Evolutionary conservation across 1,140 invertebrate genomes (phyloP).

Genomic region (Drosophila nebulosa): DNA sequence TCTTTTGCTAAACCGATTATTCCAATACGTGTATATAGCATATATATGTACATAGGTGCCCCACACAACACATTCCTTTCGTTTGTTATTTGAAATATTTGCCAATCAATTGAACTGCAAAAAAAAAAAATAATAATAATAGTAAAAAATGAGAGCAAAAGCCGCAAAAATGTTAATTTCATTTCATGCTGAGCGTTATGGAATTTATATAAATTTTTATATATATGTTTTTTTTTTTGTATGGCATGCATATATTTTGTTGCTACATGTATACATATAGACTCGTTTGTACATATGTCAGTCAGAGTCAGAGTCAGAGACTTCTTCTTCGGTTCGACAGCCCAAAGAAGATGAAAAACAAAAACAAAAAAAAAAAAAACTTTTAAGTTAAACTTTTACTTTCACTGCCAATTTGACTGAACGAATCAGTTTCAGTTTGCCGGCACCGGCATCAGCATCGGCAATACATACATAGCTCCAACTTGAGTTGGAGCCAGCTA

Average conservation of each 20-base stretch:
- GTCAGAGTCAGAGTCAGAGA: not conserved
- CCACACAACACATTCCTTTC: no score
- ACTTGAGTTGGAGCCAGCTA: not conserved
- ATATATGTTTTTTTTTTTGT: no score
- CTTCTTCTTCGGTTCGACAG: slow-evolving; percentile 53
- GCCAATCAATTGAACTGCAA: slow-evolving; percentile 7
- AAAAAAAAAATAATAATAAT: not conserved
- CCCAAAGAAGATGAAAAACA: slow-evolving; percentile 24
- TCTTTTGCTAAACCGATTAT: no score
- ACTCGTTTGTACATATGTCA: not conserved
- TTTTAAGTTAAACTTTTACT: slow-evolving; percentile 69
- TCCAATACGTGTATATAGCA: no score
- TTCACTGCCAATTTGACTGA: slow-evolving; percentile 71
- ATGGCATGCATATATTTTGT: slow-evolving; percentile 27
- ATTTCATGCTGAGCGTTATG: slow-evolving; percentile 15
- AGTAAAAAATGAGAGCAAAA: no score
- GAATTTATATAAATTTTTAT: no score
- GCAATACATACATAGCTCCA: not conserved
- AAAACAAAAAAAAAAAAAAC: slow-evolving; percentile 21
- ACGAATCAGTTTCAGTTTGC: slow-evolving; percentile 20
- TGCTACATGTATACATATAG: not conserved
- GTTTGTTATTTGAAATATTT: not conserved
- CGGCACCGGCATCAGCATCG: slow-evolving; percentile 15
- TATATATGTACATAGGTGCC: not conserved
- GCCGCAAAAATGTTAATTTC: not conserved